Percentiles rank a stretch among this genome's conserved stretches.
Conservation (phyloP, 2,113 vertebrate genomes). For the Anoplopoma fimbria region DNA sequence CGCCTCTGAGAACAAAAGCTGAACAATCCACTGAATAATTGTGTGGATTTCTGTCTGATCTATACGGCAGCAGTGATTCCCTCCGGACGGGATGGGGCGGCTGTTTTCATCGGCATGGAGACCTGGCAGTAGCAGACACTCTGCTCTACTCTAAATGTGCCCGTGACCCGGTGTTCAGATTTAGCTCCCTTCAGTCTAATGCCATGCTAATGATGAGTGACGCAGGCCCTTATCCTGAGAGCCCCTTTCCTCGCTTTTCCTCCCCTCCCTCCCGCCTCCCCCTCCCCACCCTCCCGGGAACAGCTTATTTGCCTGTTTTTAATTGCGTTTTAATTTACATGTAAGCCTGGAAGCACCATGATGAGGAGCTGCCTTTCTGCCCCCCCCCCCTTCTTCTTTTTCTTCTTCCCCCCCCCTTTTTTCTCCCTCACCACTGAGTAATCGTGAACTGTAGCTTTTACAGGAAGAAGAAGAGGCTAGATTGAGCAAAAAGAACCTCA, state of each 20-base stretch:
- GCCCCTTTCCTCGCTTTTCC: conserved; percentile 59
- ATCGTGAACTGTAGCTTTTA: conserved; percentile 41
- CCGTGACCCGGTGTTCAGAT: conserved; percentile 72
- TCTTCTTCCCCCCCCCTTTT: not conserved
- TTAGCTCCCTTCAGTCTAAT: conserved; percentile 73
- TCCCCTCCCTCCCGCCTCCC: conserved; percentile 35
- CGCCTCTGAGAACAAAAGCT: conserved; percentile 65
- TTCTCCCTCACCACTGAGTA: not conserved
- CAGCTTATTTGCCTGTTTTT: conserved; percentile 83
- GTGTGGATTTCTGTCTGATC: conserved; percentile 41
- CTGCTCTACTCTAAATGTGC: conserved; percentile 57
- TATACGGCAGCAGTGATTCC: conserved; percentile 28
- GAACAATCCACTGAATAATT: conserved; percentile 65
- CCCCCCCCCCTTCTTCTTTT: not conserved
- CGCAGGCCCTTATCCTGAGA: conserved; percentile 79
- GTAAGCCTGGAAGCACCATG: conserved; percentile 70
- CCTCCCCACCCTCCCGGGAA: conserved; percentile 77
- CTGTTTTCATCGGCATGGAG: conserved; percentile 33
- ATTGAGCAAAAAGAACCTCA: conserved; percentile 39
- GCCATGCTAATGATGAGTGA: conserved; percentile 83
- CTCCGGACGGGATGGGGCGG: conserved; percentile 15
- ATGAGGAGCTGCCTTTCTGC: conserved; percentile 52
- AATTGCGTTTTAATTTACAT: conserved; percentile 86
- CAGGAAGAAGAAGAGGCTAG: conserved; percentile 31
- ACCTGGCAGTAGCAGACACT: conserved; percentile 41